phyloP scores from a whole-genome alignment of 2,113 vertebrate species.

The Gnathonemus echidnorhynchus region DNA sequence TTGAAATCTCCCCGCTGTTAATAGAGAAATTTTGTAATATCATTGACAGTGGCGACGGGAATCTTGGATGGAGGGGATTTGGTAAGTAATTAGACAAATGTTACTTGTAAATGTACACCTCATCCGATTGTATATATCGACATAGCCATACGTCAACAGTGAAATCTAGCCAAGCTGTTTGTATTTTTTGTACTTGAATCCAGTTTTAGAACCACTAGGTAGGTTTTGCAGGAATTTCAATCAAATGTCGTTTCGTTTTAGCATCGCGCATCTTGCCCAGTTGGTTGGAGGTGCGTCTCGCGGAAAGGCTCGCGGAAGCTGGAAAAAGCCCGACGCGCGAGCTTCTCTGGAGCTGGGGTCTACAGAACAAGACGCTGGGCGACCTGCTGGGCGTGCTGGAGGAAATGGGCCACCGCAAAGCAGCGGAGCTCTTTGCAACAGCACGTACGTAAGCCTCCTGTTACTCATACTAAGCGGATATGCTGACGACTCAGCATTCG shows the following conservation, averaged over 20 bases:
- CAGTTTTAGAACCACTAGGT: background rate
- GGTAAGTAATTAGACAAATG: constrained; percentile 50
- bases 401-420: constrained; percentile 64
- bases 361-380: constrained; percentile 61
- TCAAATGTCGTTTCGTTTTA: constrained; percentile 21
- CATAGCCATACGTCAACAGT: background rate
- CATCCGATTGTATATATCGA: background rate
- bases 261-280: constrained; percentile 54
- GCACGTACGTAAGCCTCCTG: constrained; percentile 33
- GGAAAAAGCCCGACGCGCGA: constrained; percentile 65
- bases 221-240: background rate
- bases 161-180: background rate
- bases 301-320: constrained; percentile 55
- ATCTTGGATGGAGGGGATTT: constrained; percentile 63
- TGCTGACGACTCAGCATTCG: background rate
- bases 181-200: background rate
- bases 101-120: background rate
- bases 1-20: constrained; percentile 54
- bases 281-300: constrained; percentile 57
- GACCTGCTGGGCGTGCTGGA: constrained; percentile 59
- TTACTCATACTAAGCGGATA: background rate
- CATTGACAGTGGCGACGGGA: constrained; percentile 60
- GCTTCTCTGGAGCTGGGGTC: constrained; percentile 70
- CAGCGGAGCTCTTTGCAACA: constrained; percentile 52
- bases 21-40: constrained; percentile 55